Base-by-base conservation (phyloP, 2,888 invertebrate genomes). In the Tachystola acroxantha region DNA sequence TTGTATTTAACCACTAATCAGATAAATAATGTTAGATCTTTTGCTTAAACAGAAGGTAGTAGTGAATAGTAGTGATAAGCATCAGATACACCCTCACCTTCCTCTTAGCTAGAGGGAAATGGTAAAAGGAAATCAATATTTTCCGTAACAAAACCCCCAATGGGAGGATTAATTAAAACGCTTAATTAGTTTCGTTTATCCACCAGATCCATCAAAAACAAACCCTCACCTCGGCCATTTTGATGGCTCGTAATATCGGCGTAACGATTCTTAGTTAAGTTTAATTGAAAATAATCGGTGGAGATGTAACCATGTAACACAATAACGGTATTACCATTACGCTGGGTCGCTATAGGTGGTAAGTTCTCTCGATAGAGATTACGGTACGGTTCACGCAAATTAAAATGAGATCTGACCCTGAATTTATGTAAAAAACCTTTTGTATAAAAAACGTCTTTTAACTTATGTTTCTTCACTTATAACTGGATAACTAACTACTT, bases 101-200 rank as follows among this genome's bases (percentile, higher is more conserved):
- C 28, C 10, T 12, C 2, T 28, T 28, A 28, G 24, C 24, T n/a
- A n/a, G 24, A 24, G 40, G 49, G 52, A 52, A 61, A 50, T 53
- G 43, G 61, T 55, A n/a, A 57, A 58, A 59, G 63, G 56, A 67
- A 75, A 76, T 77, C 73, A 72, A 76, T 75, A 78, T 71, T 76
- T 74, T 69, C 66, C 55, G 78, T 70, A 82, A 81, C 75, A 71
- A 69, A 71, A 78, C 72, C 72, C 78, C 68, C 69, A 67, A 73
- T 69, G 65, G 69, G 55, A 64, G 74, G 75, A 78, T 80, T 79
- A 79, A 84, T 82, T 81, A 80, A 79, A 79, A 76, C 71, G 70
- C 68, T 77, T 73, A 81, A 82, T 82, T 81, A 82, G 76, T 74
- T 81, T 80, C 71, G 72, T 78, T 80, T 77, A 79, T 76, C 74